A percentile compares a stretch with the other conserved stretches of the same genome.
Conservation (phyloP, 1,140 invertebrate species). For the Eupristina koningsbergeri region DNA sequence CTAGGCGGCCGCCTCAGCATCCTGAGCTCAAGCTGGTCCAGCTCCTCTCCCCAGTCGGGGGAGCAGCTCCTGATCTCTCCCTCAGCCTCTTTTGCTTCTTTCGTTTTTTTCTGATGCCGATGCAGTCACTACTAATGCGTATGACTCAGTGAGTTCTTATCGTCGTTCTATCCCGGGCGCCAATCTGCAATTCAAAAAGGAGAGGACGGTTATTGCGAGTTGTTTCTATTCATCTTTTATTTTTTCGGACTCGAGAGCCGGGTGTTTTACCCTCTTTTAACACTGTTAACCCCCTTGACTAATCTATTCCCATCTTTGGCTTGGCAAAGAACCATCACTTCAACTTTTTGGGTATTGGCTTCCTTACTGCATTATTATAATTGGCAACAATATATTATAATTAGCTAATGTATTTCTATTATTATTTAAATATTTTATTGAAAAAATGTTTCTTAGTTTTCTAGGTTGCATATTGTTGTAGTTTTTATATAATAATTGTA, state of each 20-base stretch:
- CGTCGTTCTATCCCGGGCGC: slow-evolving; percentile 30
- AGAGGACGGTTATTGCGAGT: background rate
- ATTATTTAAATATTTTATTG: too few relatives aligned
- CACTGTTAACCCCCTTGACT: too few relatives aligned
- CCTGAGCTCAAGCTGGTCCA: slow-evolving; percentile 57
- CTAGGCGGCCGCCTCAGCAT: slow-evolving; percentile 64
- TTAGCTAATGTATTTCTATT: too few relatives aligned
- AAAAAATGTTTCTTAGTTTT: too few relatives aligned
- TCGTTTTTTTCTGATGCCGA: background rate
- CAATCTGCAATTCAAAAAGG: slow-evolving; percentile 45
- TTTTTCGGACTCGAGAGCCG: background rate
- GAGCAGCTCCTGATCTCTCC: background rate
- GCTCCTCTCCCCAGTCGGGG: slow-evolving; percentile 9
- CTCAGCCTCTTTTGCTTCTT: background rate
- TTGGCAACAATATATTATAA: too few relatives aligned
- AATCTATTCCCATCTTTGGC: background rate
- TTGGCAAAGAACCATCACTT: background rate
- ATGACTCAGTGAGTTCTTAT: background rate
- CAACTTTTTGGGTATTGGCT: background rate
- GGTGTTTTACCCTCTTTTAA: background rate
- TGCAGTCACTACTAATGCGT: background rate
- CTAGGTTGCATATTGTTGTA: too few relatives aligned
- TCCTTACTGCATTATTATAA: too few relatives aligned
- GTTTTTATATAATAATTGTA: too few relatives aligned
- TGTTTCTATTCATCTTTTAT: background rate